Conservation (phyloP, 2,113 vertebrate species). For the Brachyistius frenatus region DNA sequence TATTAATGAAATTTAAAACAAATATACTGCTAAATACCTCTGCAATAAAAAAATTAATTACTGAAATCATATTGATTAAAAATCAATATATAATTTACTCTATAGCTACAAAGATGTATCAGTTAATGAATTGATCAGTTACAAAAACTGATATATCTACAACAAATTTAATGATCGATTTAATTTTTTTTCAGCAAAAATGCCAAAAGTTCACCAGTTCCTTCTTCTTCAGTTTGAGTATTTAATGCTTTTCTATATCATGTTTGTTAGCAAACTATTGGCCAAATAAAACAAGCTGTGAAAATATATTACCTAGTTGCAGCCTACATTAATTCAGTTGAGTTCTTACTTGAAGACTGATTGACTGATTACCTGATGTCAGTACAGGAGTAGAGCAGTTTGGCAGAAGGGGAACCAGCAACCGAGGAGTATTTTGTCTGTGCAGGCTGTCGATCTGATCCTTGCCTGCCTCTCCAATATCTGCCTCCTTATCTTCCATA, state of each 20-base stretch:
- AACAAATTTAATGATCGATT: too few species aligned
- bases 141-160: too few species aligned
- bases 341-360: not conserved
- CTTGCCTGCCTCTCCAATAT: conserved; percentile 9
- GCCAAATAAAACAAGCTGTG: not conserved
- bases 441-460: conserved; percentile 27
- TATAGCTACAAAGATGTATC: too few species aligned
- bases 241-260: not conserved
- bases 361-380: conserved; percentile 55
- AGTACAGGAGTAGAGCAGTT: conserved; percentile 78
- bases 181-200: too few species aligned
- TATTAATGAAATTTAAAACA: too few species aligned
- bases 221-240: not conserved
- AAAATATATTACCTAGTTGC: not conserved
- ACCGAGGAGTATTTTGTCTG: conserved; percentile 15
- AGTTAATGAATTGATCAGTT: too few species aligned
- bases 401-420: conserved; percentile 20
- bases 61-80: too few species aligned
- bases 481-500: conserved; percentile 61
- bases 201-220: too few species aligned
- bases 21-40: too few species aligned
- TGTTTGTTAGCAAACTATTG: not conserved
- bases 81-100: too few species aligned
- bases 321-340: not conserved
- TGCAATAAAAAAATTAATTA: too few species aligned